Base-by-base conservation (phyloP, 2,888 invertebrate genomes). In the Amiota communis region DNA sequence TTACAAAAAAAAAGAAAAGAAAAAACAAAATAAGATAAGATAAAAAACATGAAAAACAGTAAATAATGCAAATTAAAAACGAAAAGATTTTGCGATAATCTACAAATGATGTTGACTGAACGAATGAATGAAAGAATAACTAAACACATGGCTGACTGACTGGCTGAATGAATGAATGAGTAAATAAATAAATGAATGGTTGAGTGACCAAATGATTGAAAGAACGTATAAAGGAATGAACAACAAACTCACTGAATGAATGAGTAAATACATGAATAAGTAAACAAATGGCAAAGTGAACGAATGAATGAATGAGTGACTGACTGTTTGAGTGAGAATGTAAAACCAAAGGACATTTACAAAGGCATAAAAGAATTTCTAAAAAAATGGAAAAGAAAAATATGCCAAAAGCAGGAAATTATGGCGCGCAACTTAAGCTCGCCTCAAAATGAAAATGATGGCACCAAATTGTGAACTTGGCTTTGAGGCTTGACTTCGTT, bases 11-110 rank as follows among this genome's bases (percentile, higher is more conserved):
- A 13, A 57, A 15, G 49, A 47, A 47, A 61, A 71, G 13, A 36
- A 36, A 20, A 71, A 71, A 49, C 2, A 64, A 10, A 13, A 53
- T n/a, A 74, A 68, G 23, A 51, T 59, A 36, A 51, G 51, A 59
- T 59, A 59, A 59, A 36, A 13, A 51, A 20, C 65, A 65, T 65
- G 49, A n/a, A 57, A 63, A 74, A n/a, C n/a, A 70, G 51, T 74
- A 74, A 74, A 77, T 80, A 80, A 79, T 79, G 77, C 80, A 79
- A 80, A 79, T 80, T 73, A 79, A 78, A 75, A 77, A 74, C 72
- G 78, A 73, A 72, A 76, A 72, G 74, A 73, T 61, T 36, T 73
- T 72, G 61, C 36, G 56, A 47, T 57, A 57, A 57, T 70, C 57
- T 70, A 13, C 17, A 23, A 57, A 69, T 59, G 59, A 15, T 59